phyloP scores from a whole-genome alignment of 2,797 vertebrate species.

The Buceros bicornis region DNA sequence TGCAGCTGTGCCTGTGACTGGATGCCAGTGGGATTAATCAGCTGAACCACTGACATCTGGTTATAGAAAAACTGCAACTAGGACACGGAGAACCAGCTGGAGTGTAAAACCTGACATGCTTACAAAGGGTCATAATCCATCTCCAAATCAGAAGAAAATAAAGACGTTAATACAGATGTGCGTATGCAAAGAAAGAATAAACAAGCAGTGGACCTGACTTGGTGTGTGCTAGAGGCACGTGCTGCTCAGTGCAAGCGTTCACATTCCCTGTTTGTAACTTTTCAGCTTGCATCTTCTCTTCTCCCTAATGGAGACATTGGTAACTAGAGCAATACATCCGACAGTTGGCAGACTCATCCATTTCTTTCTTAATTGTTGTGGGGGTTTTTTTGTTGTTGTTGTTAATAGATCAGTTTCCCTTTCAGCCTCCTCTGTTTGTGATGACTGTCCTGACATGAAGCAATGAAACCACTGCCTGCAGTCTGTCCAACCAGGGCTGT shows the following conservation, averaged over 20 bases:
- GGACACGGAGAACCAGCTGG: constrained; percentile 15
- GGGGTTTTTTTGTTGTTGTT: background rate
- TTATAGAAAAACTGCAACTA: constrained; percentile 14
- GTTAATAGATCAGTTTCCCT: background rate
- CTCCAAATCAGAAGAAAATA: background rate
- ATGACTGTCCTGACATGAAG: background rate
- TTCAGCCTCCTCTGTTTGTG: background rate
- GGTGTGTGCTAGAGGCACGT: background rate
- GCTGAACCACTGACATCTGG: constrained; percentile 44
- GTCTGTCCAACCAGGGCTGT: background rate
- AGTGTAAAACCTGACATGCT: constrained; percentile 3
- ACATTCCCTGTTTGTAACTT: background rate
- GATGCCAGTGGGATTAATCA: background rate
- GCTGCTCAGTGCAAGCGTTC: background rate
- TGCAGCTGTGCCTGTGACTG: constrained; percentile 36
- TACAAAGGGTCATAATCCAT: background rate
- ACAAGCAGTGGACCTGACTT: background rate
- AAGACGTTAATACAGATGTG: background rate
- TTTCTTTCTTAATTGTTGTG: background rate
- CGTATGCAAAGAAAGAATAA: background rate
- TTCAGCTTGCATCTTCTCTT: background rate
- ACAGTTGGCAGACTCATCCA: background rate
- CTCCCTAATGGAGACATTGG: too few relatives aligned
- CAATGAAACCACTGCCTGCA: background rate
- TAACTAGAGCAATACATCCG: background rate